Evolutionary conservation across 2,888 invertebrate genomes (phyloP).

Genomic region (Drosophila affinis): DNA sequence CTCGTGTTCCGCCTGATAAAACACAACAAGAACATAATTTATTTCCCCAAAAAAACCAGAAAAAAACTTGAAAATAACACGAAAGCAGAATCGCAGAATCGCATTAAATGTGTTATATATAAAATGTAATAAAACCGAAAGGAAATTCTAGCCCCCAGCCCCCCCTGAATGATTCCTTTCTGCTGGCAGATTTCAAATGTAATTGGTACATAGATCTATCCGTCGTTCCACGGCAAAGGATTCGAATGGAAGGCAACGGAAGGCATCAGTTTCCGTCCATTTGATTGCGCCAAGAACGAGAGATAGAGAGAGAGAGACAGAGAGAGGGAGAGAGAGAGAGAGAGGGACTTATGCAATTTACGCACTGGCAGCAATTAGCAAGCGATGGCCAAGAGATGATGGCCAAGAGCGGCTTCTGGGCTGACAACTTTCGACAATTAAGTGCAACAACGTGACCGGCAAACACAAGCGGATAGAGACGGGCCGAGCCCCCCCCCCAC

Average conservation of each 20-base stretch:
- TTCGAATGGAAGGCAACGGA: background rate
- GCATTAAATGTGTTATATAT: conserved; percentile 32
- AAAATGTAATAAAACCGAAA: conserved; percentile 30
- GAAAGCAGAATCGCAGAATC: conserved; percentile 12
- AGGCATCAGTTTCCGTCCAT: background rate
- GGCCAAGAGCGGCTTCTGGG: background rate
- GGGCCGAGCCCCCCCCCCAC: background rate
- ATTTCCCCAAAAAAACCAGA: conserved; percentile 38
- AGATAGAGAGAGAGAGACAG: background rate
- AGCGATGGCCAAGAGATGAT: conserved; percentile 19
- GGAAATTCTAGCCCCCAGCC: conserved; percentile 14
- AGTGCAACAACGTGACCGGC: conserved; percentile 73
- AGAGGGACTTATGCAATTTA: conserved; percentile 35
- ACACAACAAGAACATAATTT: conserved; percentile 59
- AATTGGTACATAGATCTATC: no score
- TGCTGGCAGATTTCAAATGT: no score
- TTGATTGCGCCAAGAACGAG: conserved; percentile 20
- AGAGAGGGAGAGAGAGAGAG: no score
- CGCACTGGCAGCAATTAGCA: conserved; percentile 50
- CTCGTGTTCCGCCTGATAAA: conserved; percentile 61
- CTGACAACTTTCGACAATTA: conserved; percentile 72
- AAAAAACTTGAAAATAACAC: conserved; percentile 50
- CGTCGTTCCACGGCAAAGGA: no score
- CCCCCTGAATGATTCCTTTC: no score
- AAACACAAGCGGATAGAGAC: conserved; percentile 45